A percentile compares a stretch with the other conserved stretches of the same genome.
Conservation (phyloP, 2,888 invertebrate genomes). For the Seira musarum region DNA sequence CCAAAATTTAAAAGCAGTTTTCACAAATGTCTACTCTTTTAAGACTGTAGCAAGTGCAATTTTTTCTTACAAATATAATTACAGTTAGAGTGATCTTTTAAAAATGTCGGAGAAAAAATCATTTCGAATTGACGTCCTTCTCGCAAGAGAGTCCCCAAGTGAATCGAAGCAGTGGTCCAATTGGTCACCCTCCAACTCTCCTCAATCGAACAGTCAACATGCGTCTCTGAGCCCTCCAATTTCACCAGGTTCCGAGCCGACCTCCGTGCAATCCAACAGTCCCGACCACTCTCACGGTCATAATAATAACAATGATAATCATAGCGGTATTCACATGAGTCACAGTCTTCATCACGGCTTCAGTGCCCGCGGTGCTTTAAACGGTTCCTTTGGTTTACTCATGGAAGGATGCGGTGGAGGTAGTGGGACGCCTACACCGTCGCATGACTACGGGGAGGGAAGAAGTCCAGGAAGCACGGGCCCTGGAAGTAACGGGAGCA, state of each 20-base stretch:
- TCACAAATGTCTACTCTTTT: too few relatives aligned
- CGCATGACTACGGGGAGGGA: constrained; percentile 36
- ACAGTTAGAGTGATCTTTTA: background rate
- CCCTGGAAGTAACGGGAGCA: constrained; percentile 5
- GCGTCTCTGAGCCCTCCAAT: constrained; percentile 81
- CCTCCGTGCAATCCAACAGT: constrained; percentile 59
- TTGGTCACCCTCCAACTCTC: constrained; percentile 68
- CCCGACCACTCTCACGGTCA: constrained; percentile 53
- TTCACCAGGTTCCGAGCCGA: constrained; percentile 84
- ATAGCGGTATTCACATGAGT: constrained; percentile 27
- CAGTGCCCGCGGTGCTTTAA: constrained; percentile 53
- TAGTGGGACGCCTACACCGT: constrained; percentile 31
- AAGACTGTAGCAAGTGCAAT: background rate
- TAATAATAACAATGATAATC: constrained; percentile 52
- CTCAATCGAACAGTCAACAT: constrained; percentile 62
- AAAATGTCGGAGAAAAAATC: constrained; percentile 78
- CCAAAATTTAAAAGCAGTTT: too few relatives aligned
- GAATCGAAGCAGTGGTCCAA: constrained; percentile 58
- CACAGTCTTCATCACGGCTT: constrained; percentile 47
- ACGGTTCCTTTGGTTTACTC: constrained; percentile 54
- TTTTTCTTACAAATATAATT: background rate
- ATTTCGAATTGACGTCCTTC: constrained; percentile 91
- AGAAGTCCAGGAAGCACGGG: constrained; percentile 23
- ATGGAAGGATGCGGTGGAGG: constrained; percentile 51
- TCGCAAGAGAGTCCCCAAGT: constrained; percentile 77